Base-by-base conservation (phyloP, 2,113 vertebrate genomes). In the Psephotus haematonotus region DNA sequence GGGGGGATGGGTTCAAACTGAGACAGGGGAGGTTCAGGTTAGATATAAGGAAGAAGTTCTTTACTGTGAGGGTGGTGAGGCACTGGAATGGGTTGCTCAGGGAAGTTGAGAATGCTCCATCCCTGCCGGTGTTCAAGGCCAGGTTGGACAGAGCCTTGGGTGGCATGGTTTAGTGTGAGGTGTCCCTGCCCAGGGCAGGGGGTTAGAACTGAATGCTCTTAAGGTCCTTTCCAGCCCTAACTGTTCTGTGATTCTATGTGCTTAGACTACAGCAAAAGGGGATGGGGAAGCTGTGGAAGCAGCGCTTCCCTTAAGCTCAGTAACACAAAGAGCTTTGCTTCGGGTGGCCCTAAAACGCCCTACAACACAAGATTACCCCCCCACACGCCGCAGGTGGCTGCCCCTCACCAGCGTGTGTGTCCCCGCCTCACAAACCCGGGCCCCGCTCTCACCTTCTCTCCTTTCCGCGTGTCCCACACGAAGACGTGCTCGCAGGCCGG, bases 401-500 rank as follows among this genome's bases (percentile, higher is more conserved):
- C 50, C 52, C 52, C 31, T 33, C 29, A 55, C 18, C 53, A 33
- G 17, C 17, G 52, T 53, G 52, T 18, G 50, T 16, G 27, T 17
- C 27, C 10, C 8, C 13, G 25, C 20, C 4, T 29, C 12, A 7
- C 43, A 71, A 57, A 10, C 2, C n/a, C n/a, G 31, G 35, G 24
- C 35, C 28, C 46, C 33, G 6, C 41, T 35, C 81, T 88, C 62
- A 99, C 99, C 99, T 99, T 99, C 95, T 99, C 99, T 50, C 98
- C 99, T 96, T 99, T 99, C 27, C 99, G 97, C 11, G 98, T 95
- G 68, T 99, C 99, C 99, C 99, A 99, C 94, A 99, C 98, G 92
- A 99, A 99, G 68, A 99, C 99, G 27, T 99, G 99, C 68, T 99
- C 99, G 31, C 99, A 99, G 25, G 99, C 99, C 4, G 99, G 98